Base-by-base conservation (phyloP, 1,140 invertebrate genomes). In the Parasteatoda tepidariorum region DNA sequence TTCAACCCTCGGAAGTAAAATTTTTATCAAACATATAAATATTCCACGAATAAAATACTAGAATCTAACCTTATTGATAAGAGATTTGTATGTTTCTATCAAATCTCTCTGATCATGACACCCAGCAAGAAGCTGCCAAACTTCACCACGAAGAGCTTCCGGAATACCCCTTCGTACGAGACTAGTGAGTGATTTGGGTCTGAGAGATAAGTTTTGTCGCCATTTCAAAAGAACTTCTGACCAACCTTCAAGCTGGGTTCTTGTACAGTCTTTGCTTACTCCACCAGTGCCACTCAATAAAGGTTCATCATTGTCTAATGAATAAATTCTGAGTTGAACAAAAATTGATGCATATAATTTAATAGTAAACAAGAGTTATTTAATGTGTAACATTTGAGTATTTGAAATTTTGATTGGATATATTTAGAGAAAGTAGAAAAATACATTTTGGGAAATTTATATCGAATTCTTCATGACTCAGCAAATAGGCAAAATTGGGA, bases 231-330 rank as follows among this genome's bases (percentile, higher is more conserved):
- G 88, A 31, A 98, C 94, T 88, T 97, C 95, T 76, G 93, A 93
- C 98, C 98, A 99, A 84, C 93, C 94, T 41, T 95, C 94, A 22
- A 99, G 90, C 76, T 98, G 95, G 86, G 94, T 95, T 87, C 96
- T 95, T 0, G 95, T 94, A 86, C 97, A 98, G 87, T 99, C 97
- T 88, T 98, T 98, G 3, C 96, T 97, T 2, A 99, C 97, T 87
- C 95, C 92, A 0, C 98, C 98, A n/a, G 96, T 98, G 11, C 98
- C 98, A 70, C 82, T 84, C 13, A 84, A 61, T 3, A 84, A 26
- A n/a, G 82, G 82, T 59, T 84, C 82, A 33, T 84, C 70, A 67
- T 84, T 84, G 68, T 84, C 82, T 84, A 55, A n/a, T n/a, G n/a
- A 18, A 9, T 9, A 48, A n/a, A 48, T 48, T 9, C 41, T 9